Percentiles rank a stretch among this genome's conserved stretches.
Evolutionary conservation across 2,888 invertebrate genomes (phyloP).

Genomic region (Nymphalis c-album): DNA sequence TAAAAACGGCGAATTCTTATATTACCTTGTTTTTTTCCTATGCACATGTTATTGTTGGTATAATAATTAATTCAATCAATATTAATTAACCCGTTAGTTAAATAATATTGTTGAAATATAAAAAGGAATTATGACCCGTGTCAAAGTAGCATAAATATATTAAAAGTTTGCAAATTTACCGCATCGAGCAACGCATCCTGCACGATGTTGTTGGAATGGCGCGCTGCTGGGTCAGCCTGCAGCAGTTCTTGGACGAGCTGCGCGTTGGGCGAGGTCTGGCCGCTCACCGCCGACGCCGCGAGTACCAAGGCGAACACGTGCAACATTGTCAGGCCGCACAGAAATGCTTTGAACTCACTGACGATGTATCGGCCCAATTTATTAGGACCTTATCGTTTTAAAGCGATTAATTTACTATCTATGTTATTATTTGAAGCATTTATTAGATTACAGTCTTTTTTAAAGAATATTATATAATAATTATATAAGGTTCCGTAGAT

Average conservation of each 20-base stretch:
- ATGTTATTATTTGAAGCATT: too few relatives aligned
- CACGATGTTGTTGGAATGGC: constrained; percentile 15
- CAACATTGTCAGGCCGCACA: background rate
- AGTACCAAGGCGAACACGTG: background rate
- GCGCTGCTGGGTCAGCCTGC: background rate
- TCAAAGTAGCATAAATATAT: background rate
- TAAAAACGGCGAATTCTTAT: too few relatives aligned
- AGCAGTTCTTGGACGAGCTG: background rate
- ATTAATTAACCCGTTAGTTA: too few relatives aligned
- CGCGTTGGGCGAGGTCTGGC: constrained; percentile 5
- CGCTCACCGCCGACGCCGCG: background rate
- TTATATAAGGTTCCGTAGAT: too few relatives aligned
- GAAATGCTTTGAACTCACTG: background rate
- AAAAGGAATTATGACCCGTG: too few relatives aligned
- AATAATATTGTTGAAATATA: too few relatives aligned
- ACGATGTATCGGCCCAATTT: background rate
- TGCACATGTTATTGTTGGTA: too few relatives aligned
- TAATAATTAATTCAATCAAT: too few relatives aligned
- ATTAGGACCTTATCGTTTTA: background rate
- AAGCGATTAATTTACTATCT: background rate
- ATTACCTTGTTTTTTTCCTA: too few relatives aligned
- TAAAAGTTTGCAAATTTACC: background rate
- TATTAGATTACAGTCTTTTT: too few relatives aligned
- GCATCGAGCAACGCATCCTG: constrained; percentile 25
- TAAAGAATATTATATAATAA: too few relatives aligned